Evolutionary conservation across 2,888 invertebrate species (phyloP), one percentile per base, ranked within the genome.

Genomic region (Tachystola acroxantha): DNA sequence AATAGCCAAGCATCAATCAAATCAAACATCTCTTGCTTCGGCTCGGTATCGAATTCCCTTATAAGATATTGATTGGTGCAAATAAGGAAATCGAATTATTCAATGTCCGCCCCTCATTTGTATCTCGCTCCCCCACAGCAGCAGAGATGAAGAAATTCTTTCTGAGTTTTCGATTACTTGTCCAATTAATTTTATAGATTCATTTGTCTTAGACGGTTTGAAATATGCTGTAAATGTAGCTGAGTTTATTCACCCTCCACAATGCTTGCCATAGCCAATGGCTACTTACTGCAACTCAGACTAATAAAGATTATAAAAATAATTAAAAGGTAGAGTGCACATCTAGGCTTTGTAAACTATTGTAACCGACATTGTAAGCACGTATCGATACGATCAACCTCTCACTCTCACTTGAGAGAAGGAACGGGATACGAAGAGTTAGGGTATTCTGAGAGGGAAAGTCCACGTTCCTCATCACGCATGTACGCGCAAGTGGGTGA

Each of bases 41-140:
- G 53, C 49, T 50, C 48, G 60, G 66, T 78, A 80, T 79, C 70
- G 64, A 57, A 70, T 75, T 76, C 64, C 72, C 69, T 75, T 74
- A 76, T 74, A 78, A 68, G 75, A 74, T 84, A 85, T 85, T 78
- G 86, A 86, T 86, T 84, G 82, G 71, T 70, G 73, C 84, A 85
- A 86, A 86, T 85, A 86, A 85, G 84, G 85, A 86, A 86, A 86
- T 86, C 80, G 70, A 85, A 85, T 86, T 85, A 85, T 84, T 86
- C 86, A 86, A 84, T 75, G 86, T 85, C 86, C 85, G 81, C 86
- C 86, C 82, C 73, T 74, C 80, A 86, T 86, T 85, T 85, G 82
- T 86, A 79, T 78, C 69, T 64, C 56, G 69, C 74, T 80, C 84
- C 86, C 82, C 85, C 64, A 72, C 62, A 76, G n/a, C n/a, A 16